A percentile compares a stretch with the other conserved stretches of the same genome.
Evolutionary conservation across 1,140 invertebrate genomes (phyloP).

Genomic region (Lerema accius): DNA sequence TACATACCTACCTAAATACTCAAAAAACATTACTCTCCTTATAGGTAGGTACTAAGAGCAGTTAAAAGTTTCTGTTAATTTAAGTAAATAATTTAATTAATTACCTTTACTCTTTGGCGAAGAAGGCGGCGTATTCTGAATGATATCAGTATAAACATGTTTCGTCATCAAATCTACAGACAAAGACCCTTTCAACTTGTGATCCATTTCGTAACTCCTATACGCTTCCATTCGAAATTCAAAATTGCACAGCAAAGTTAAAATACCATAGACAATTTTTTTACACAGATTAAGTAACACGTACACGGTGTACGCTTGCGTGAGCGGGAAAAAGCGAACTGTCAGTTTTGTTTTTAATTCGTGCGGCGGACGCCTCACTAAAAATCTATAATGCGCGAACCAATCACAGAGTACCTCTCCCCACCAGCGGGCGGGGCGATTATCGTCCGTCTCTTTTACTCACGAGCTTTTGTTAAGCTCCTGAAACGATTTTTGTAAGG

Average conservation of each 20-base stretch:
- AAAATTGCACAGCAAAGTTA: constrained; percentile 24
- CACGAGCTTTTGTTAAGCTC: constrained; percentile 60
- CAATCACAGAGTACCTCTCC: constrained; percentile 67
- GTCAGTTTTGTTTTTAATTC: constrained; percentile 55
- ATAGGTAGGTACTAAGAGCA: too few relatives aligned
- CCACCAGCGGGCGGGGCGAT: constrained; percentile 67
- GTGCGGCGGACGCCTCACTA: constrained; percentile 53
- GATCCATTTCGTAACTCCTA: constrained; percentile 47
- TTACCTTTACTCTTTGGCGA: constrained; percentile 70
- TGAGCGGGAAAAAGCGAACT: constrained; percentile 62
- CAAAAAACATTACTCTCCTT: too few relatives aligned
- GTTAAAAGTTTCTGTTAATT: too few relatives aligned
- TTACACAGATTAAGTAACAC: constrained; percentile 42
- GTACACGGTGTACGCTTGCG: constrained; percentile 39
- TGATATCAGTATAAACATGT: constrained; percentile 49
- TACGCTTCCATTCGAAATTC: constrained; percentile 50
- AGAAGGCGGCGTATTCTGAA: constrained; percentile 56
- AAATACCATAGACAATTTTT: constrained; percentile 22
- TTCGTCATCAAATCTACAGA: constrained; percentile 57
- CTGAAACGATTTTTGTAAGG: constrained; percentile 50
- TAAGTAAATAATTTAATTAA: too few relatives aligned
- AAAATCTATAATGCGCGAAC: constrained; percentile 75
- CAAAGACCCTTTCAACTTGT: constrained; percentile 50
- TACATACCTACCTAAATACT: too few relatives aligned
- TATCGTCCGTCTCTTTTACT: constrained; percentile 61